A percentile compares a stretch with the other conserved stretches of the same genome.
phyloP scores from a whole-genome alignment of 1,140 invertebrate species.

The Calephelis virginiensis region DNA sequence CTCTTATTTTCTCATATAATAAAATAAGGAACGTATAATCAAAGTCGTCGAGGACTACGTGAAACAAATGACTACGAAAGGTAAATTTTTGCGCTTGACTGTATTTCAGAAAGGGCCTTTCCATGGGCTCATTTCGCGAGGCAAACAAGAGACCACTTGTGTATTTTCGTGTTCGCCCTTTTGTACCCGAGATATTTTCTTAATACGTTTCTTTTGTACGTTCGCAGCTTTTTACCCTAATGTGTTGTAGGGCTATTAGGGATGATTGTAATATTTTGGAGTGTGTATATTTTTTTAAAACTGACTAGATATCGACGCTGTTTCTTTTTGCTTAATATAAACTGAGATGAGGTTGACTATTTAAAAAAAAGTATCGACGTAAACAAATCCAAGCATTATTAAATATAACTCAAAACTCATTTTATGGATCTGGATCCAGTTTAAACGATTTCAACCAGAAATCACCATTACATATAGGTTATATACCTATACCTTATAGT shows the following conservation, averaged over 20 bases:
- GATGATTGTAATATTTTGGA: conserved; percentile 31
- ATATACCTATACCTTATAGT: no score
- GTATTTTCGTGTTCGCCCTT: conserved; percentile 33
- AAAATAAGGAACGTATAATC: no score
- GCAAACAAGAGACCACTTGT: conserved; percentile 40
- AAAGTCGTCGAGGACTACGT: not conserved
- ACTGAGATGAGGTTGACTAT: no score
- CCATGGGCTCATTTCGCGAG: conserved; percentile 37
- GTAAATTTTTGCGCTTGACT: conserved; percentile 16
- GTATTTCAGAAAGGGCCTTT: conserved; percentile 8
- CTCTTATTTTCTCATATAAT: no score
- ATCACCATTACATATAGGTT: no score
- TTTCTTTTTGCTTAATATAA: no score
- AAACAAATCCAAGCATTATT: no score
- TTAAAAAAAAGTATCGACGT: no score
- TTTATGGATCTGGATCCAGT: no score
- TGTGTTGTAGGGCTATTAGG: conserved; percentile 32
- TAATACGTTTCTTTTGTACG: conserved; percentile 30
- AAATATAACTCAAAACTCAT: no score
- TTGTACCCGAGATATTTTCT: conserved; percentile 34
- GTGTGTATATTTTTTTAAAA: conserved; percentile 14
- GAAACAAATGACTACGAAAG: conserved; percentile 31
- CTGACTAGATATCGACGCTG: no score
- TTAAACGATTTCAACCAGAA: no score
- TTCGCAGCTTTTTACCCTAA: conserved; percentile 30